Evolutionary conservation across 2,888 invertebrate species (phyloP).

Genomic region (Amphiduros pacificus): DNA sequence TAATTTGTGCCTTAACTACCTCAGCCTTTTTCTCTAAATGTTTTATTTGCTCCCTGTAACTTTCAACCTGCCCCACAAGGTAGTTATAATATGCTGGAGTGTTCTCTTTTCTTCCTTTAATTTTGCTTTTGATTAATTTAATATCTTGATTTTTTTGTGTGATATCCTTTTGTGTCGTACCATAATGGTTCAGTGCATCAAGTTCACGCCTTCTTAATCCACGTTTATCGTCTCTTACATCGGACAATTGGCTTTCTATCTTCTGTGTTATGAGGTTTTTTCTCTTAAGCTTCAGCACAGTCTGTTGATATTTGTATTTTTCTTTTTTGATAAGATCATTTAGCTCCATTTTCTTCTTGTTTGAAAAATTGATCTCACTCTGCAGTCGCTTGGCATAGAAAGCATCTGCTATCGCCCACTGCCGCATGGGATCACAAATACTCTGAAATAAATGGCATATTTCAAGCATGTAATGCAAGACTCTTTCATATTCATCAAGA

Average conservation of each 20-base stretch:
- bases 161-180: neutral
- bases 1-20: neutral
- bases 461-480: neutral
- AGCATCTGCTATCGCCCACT: neutral
- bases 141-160: neutral
- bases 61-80: neutral
- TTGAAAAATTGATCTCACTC: neutral
- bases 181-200: neutral
- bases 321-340: neutral
- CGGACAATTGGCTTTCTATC: neutral
- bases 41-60: neutral
- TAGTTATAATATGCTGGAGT: neutral
- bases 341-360: neutral
- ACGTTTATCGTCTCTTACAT: neutral
- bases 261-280: neutral
- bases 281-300: neutral
- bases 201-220: neutral
- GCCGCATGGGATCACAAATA: neutral
- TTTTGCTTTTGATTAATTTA: neutral
- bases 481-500: neutral
- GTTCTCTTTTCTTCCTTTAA: neutral
- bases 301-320: neutral
- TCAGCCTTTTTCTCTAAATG: neutral
- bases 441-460: neutral
- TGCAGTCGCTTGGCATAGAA: slow-evolving; percentile 1